Evolutionary conservation across 1,140 invertebrate species (phyloP).

Genomic region (Lanistes nyassanus): DNA sequence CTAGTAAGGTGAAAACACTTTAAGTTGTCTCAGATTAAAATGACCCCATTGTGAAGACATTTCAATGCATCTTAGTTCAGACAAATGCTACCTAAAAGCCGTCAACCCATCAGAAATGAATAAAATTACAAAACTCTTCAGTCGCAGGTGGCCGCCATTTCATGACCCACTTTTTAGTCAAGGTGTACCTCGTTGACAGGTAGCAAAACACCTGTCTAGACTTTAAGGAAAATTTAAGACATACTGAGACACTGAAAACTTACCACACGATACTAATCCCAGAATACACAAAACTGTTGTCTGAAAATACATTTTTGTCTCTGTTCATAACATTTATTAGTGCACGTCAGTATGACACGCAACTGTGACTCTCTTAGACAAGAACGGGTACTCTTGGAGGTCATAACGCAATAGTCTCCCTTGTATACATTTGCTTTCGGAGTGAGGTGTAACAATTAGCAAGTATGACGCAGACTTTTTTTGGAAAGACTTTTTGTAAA

Average conservation of each 20-base stretch:
- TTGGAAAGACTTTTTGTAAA: too few species aligned
- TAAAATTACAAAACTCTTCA: background rate
- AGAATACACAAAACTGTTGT: background rate
- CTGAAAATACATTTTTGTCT: conserved; percentile 9
- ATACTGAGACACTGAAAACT: background rate
- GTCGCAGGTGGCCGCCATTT: conserved; percentile 12
- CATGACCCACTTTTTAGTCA: background rate
- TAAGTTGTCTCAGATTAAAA: too few species aligned
- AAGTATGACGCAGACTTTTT: too few species aligned
- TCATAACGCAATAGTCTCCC: too few species aligned
- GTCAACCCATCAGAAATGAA: background rate
- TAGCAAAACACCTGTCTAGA: too few species aligned
- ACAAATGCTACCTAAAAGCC: too few species aligned
- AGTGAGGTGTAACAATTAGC: too few species aligned
- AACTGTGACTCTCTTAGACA: background rate
- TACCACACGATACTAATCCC: conserved; percentile 11
- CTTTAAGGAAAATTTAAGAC: background rate
- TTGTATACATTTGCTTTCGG: too few species aligned
- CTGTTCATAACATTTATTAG: conserved; percentile 3
- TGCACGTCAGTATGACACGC: conserved; percentile 6
- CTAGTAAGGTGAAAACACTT: too few species aligned
- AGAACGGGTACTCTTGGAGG: too few species aligned
- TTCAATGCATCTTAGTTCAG: too few species aligned
- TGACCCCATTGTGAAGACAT: too few species aligned
- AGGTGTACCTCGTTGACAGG: background rate